Evolutionary conservation across 2,113 vertebrate species (phyloP).

Genomic region (Oreochromis tanganicae): DNA sequence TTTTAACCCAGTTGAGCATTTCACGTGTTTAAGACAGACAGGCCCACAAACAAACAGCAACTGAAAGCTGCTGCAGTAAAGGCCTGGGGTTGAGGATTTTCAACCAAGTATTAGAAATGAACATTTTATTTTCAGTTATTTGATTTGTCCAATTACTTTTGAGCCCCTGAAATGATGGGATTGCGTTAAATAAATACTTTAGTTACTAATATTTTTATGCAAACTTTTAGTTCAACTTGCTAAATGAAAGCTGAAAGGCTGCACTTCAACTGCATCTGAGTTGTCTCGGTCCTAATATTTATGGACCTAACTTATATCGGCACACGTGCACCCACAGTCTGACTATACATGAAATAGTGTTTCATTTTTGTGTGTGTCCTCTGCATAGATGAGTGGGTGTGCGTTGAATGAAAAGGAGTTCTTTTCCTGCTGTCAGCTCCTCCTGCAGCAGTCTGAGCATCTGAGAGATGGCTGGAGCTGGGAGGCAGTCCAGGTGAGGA

Average conservation of each 20-base stretch:
- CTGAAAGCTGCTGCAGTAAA: neutral
- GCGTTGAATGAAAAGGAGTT: constrained; percentile 78
- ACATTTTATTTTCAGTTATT: neutral
- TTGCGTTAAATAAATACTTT: neutral
- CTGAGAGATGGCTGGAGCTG: constrained; percentile 88
- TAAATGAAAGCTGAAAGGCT: neutral
- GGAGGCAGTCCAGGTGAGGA: constrained; percentile 78
- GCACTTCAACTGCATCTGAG: neutral
- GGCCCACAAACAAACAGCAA: neutral
- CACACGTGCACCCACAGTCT: neutral
- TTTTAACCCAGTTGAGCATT: accelerated
- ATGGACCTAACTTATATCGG: neutral
- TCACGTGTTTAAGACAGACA: accelerated
- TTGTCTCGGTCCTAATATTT: neutral
- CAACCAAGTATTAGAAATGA: neutral
- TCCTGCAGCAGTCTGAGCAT: constrained; percentile 76
- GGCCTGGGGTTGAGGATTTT: neutral
- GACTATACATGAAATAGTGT: neutral
- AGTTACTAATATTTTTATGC: neutral
- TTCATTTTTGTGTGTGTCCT: accelerated
- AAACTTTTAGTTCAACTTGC: neutral
- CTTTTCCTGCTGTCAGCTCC: constrained; percentile 72
- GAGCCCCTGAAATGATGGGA: neutral
- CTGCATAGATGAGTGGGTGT: constrained; percentile 13
- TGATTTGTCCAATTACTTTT: neutral